A percentile compares a stretch with the other conserved stretches of the same genome.
phyloP scores from a whole-genome alignment of 1,140 invertebrate genomes.

The Atopsyche davidsoni region DNA sequence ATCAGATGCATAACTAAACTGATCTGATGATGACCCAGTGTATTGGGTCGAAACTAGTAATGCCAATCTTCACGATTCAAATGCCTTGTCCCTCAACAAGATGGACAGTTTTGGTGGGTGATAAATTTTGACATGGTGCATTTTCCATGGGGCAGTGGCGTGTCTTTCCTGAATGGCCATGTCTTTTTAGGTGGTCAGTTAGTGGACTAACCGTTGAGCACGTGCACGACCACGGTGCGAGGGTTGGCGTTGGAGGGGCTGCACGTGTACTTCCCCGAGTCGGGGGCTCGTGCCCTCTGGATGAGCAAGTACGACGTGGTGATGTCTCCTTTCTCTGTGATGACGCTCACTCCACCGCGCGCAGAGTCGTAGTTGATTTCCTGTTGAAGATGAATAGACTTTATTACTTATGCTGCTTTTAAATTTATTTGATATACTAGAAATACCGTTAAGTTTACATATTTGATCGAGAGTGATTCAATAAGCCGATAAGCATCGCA shows the following conservation, averaged over 20 bases:
- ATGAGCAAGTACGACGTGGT: constrained; percentile 66
- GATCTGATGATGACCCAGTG: no score
- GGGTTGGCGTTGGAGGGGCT: constrained; percentile 64
- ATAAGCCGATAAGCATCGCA: no score
- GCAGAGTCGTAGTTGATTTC: constrained; percentile 72
- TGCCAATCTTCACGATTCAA: no score
- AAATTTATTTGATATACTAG: no score
- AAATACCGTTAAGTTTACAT: no score
- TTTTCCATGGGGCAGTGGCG: neutral
- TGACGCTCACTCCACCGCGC: constrained; percentile 64
- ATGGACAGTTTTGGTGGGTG: neutral
- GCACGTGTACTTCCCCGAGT: constrained; percentile 68
- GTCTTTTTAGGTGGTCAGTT: neutral
- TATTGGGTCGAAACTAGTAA: no score
- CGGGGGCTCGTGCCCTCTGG: constrained; percentile 56
- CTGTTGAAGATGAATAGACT: constrained; percentile 49
- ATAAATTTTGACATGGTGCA: neutral
- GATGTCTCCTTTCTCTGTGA: constrained; percentile 67
- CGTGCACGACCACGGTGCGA: constrained; percentile 61
- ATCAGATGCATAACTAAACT: no score
- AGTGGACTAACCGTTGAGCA: constrained; percentile 58
- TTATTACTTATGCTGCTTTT: no score
- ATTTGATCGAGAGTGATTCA: no score
- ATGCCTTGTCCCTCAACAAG: no score
- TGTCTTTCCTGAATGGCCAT: no score